These are phyloP conservation scores for Pogoniulus pusillus DNA, from an alignment of 2,797 vertebrate genomes.

Conservation along the genomic window DNA sequence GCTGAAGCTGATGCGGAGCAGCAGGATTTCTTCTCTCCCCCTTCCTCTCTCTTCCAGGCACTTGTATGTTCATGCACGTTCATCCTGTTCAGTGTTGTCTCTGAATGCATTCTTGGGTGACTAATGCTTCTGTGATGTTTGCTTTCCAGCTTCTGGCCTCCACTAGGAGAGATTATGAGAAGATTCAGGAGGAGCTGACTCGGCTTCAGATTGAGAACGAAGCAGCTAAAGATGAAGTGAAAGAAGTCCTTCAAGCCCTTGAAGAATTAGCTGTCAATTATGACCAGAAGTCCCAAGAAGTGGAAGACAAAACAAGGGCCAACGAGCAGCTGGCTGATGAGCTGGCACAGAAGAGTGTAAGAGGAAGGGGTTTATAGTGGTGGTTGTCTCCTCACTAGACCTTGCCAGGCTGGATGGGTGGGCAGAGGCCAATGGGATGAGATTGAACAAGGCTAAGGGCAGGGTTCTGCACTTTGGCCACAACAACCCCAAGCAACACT, in stretches of 20 bases:
- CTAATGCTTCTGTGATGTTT: not conserved
- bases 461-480: no score
- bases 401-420: no score
- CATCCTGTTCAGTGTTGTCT: accelerated
- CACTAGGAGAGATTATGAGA: conserved; percentile 87
- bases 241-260: conserved; percentile 96
- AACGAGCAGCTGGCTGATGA: conserved; percentile 90
- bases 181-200: conserved; percentile 89
- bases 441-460: no score
- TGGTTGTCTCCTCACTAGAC: not conserved
- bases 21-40: not conserved
- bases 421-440: no score
- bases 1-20: not conserved
- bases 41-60: not conserved
- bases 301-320: conserved; percentile 86
- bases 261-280: conserved; percentile 98
- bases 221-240: conserved; percentile 92
- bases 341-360: conserved; percentile 85
- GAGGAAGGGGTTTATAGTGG: conserved; percentile 67
- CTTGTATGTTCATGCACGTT: accelerated
- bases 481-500: no score
- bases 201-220: conserved; percentile 90
- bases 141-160: conserved; percentile 84
- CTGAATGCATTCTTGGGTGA: not conserved
- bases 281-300: conserved; percentile 96